Base-by-base conservation (phyloP, 2,888 invertebrate genomes). In the Tetanocera ferruginea region DNA sequence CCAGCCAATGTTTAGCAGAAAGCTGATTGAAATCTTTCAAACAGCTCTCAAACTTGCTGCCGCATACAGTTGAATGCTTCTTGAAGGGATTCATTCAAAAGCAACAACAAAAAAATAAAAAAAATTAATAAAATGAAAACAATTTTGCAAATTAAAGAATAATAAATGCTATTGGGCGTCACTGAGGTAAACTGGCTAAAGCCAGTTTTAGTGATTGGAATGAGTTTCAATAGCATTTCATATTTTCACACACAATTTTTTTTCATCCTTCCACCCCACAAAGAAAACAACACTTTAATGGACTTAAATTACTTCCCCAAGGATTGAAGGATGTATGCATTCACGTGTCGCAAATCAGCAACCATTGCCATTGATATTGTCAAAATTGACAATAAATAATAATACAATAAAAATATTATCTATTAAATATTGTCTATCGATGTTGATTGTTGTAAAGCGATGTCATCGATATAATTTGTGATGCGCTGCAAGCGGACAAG, bases 81-180 rank as follows among this genome's bases (percentile, higher is more conserved):
- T 34, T 67, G 67, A 28, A 23, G 23, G 76, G 31, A 70, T 25
- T 37, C 25, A 34, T 25, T 37, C 55, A 77, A 75, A 62, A 77
- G 57, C 69, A 66, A 79, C 72, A 72, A 75, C 62, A 79, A 73
- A 79, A 81, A 76, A n/a, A n/a, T 76, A 80, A 81, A 82, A 82
- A 81, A 88, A 87, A 87, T 88, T 88, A 87, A 88, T 88, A 88
- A 87, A 88, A 88, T 84, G 87, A 87, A 88, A 88, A 88, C 89
- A 88, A 86, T 88, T 88, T 87, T 83, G 76, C 80, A 88, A 88
- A 88, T 88, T 87, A 88, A 88, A 88, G 85, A 88, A 88, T 85
- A 88, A 88, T 88, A 88, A 83, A 85, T 82, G 14, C 6, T 14
- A n/a, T 34, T 66, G 64, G 31, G 34, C 64, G 64, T 66, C 34